Percentiles rank a stretch among this genome's conserved stretches.
phyloP scores from a whole-genome alignment of 1,140 invertebrate species.

The Andricus grossulariae region DNA sequence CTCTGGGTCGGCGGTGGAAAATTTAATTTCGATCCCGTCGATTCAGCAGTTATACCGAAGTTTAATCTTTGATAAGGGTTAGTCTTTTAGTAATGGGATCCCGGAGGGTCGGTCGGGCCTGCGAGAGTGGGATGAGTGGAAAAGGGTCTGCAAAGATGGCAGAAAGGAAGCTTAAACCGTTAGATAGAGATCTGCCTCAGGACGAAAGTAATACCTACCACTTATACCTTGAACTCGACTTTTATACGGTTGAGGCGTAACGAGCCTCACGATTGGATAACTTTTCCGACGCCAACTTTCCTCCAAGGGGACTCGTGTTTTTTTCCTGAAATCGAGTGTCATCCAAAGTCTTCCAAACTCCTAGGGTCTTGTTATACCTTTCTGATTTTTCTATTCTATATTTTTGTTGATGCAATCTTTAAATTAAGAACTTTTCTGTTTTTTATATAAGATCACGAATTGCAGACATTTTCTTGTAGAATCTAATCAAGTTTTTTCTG shows the following conservation, averaged over 20 bases:
- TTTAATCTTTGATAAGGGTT: constrained; percentile 80
- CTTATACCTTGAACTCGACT: constrained; percentile 70
- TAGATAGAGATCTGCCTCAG: constrained; percentile 76
- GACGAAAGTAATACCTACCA: constrained; percentile 73
- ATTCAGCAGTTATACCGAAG: constrained; percentile 78
- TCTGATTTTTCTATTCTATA: constrained; percentile 6
- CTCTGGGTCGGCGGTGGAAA: constrained; percentile 68
- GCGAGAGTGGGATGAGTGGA: constrained; percentile 45
- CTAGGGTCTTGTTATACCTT: constrained; percentile 8
- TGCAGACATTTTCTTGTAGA: neutral
- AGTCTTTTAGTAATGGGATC: constrained; percentile 77
- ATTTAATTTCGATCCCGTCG: constrained; percentile 80
- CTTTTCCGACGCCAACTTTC: constrained; percentile 67
- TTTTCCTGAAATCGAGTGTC: constrained; percentile 28
- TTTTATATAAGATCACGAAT: no score
- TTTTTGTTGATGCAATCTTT: constrained; percentile 46
- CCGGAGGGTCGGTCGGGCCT: constrained; percentile 58
- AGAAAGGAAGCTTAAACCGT: constrained; percentile 74
- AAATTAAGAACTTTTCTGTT: no score
- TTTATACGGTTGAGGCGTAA: constrained; percentile 72
- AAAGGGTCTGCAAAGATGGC: constrained; percentile 46
- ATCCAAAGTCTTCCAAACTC: constrained; percentile 25
- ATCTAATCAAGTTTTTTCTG: constrained; percentile 31
- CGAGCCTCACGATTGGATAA: constrained; percentile 75
- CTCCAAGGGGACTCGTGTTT: constrained; percentile 30